phyloP scores from a whole-genome alignment of 2,113 vertebrate species.

The Pimephales promelas region DNA sequence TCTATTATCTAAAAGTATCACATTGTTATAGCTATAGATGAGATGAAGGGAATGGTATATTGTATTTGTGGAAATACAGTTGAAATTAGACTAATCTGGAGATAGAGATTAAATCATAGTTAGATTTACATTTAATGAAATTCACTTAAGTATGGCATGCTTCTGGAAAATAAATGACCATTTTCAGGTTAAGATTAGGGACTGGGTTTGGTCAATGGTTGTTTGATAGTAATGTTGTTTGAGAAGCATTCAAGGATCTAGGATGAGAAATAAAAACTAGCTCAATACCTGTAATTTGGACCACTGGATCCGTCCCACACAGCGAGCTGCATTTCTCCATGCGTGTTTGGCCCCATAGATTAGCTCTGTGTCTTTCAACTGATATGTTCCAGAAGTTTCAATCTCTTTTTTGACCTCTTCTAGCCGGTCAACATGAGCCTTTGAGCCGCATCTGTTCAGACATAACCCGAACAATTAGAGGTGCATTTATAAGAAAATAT shows the following conservation, averaged over 20 bases:
- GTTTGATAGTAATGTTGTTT: too few relatives aligned
- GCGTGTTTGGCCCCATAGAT: slow-evolving; percentile 97
- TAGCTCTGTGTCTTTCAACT: slow-evolving; percentile 93
- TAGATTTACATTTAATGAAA: too few relatives aligned
- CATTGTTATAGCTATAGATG: not conserved
- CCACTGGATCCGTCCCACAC: slow-evolving; percentile 97
- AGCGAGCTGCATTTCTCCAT: slow-evolving; percentile 94
- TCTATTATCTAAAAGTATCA: not conserved
- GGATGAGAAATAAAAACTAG: not conserved
- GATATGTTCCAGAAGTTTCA: slow-evolving; percentile 85
- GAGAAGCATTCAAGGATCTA: too few relatives aligned
- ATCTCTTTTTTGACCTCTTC: slow-evolving; percentile 95
- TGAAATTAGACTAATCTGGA: too few relatives aligned
- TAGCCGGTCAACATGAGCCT: slow-evolving; percentile 89
- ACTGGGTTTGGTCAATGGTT: too few relatives aligned
- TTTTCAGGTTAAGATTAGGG: too few relatives aligned
- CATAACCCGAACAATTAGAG: not conserved
- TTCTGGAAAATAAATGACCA: too few relatives aligned
- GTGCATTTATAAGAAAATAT: too few relatives aligned
- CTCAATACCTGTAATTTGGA: slow-evolving; percentile 91
- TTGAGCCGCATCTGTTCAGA: slow-evolving; percentile 85
- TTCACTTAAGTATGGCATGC: too few relatives aligned
- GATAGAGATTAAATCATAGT: too few relatives aligned
- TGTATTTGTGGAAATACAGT: not conserved
- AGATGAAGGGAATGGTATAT: not conserved